phyloP scores from a whole-genome alignment of 2,797 vertebrate genomes.

The Pagetopsis macropterus region DNA sequence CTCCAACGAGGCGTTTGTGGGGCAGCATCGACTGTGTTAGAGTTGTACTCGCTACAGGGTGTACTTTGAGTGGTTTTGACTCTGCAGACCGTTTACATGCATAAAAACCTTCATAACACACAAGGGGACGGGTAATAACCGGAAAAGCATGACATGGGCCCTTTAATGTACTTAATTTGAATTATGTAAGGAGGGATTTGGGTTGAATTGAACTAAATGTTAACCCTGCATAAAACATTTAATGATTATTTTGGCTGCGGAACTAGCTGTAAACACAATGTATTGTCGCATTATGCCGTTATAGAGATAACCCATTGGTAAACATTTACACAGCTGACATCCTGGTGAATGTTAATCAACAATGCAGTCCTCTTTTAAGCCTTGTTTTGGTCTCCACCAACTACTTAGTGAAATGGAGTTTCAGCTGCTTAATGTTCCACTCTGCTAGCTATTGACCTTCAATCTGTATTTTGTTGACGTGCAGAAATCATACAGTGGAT shows the following conservation, averaged over 20 bases:
- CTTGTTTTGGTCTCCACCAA: neutral
- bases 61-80: too few species aligned
- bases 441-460: neutral
- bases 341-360: neutral
- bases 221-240: neutral
- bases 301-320: too few species aligned
- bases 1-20: too few species aligned
- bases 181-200: neutral
- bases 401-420: neutral
- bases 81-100: too few species aligned
- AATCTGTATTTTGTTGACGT: neutral
- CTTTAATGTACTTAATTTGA: neutral
- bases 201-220: constrained; percentile 1
- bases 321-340: too few species aligned
- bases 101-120: too few species aligned
- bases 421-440: neutral
- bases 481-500: neutral
- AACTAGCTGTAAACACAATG: neutral
- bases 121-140: too few species aligned
- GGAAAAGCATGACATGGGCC: too few species aligned
- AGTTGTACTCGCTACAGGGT: too few species aligned
- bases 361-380: neutral
- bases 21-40: too few species aligned
- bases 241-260: constrained; percentile 18
- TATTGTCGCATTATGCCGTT: too few species aligned